Conservation (phyloP, 2,888 invertebrate genomes). For the Platycnemis pennipes region DNA sequence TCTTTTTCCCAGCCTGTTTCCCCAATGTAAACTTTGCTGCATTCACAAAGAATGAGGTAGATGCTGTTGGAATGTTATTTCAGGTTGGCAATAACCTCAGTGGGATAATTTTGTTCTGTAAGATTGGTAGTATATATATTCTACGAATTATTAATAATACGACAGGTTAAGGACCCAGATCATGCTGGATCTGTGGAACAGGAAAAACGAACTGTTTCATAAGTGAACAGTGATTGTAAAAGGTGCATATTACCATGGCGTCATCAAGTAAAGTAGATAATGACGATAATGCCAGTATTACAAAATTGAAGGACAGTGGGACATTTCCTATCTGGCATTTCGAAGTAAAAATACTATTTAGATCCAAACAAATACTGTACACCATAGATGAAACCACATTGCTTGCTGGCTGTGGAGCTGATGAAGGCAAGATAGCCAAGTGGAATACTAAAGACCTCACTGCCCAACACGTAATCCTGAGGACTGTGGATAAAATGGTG, state of each 20-base stretch:
- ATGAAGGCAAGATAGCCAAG: background rate
- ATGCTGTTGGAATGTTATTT: too few relatives aligned
- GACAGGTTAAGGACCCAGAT: conserved; percentile 3
- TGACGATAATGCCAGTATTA: background rate
- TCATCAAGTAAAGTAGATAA: background rate
- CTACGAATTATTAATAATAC: background rate
- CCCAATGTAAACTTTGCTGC: too few relatives aligned
- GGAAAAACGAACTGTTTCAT: background rate
- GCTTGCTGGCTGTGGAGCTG: background rate
- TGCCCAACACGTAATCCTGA: too few relatives aligned
- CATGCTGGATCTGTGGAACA: conserved; percentile 3
- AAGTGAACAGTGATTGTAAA: background rate
- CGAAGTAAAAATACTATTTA: conserved; percentile 9
- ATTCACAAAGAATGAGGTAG: too few relatives aligned
- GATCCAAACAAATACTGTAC: background rate
- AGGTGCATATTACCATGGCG: background rate
- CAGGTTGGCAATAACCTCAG: too few relatives aligned
- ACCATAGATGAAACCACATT: background rate
- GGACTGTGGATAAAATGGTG: too few relatives aligned
- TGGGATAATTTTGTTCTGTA: too few relatives aligned
- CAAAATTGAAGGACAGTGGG: background rate
- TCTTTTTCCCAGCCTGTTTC: too few relatives aligned
- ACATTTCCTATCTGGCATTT: background rate
- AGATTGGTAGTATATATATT: too few relatives aligned
- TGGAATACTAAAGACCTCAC: background rate